Percentiles rank a stretch among this genome's conserved stretches.
phyloP scores from a whole-genome alignment of 2,888 invertebrate species.

The Ellobium chinense region DNA sequence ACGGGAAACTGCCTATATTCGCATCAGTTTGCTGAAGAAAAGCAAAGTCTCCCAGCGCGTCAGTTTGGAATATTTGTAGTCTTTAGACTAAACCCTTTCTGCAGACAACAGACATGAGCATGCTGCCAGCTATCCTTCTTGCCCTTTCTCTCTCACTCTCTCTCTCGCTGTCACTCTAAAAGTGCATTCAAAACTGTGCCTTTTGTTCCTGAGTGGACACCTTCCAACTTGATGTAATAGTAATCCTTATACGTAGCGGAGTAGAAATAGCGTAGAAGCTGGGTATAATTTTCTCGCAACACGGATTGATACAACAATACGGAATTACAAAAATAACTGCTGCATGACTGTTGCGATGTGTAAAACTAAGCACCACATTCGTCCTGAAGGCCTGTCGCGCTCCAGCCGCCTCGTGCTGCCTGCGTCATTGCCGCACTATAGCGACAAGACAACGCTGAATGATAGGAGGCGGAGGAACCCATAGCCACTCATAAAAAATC shows the following conservation, averaged over 20 bases:
- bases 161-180: background rate
- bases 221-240: background rate
- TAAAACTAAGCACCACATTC: constrained; percentile 32
- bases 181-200: constrained; percentile 13
- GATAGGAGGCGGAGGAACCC: constrained; percentile 17
- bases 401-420: constrained; percentile 35
- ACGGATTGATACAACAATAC: constrained; percentile 22
- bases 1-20: too few species aligned
- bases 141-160: background rate
- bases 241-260: constrained; percentile 13
- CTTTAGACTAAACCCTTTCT: too few species aligned
- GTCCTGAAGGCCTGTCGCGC: constrained; percentile 18
- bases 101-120: constrained; percentile 3
- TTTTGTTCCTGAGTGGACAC: constrained; percentile 13
- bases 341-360: constrained; percentile 28
- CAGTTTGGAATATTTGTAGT: too few species aligned
- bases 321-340: constrained; percentile 13
- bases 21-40: too few species aligned
- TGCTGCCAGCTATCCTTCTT: background rate
- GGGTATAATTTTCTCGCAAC: background rate
- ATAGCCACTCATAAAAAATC: constrained; percentile 23
- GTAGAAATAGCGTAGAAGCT: constrained; percentile 6
- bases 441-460: constrained; percentile 23
- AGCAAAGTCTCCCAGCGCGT: too few species aligned
- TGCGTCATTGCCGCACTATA: constrained; percentile 23